Percentiles rank a stretch among this genome's conserved stretches.
Evolutionary conservation across 1,140 invertebrate species (phyloP).

Genomic region (Dryas iulia): DNA sequence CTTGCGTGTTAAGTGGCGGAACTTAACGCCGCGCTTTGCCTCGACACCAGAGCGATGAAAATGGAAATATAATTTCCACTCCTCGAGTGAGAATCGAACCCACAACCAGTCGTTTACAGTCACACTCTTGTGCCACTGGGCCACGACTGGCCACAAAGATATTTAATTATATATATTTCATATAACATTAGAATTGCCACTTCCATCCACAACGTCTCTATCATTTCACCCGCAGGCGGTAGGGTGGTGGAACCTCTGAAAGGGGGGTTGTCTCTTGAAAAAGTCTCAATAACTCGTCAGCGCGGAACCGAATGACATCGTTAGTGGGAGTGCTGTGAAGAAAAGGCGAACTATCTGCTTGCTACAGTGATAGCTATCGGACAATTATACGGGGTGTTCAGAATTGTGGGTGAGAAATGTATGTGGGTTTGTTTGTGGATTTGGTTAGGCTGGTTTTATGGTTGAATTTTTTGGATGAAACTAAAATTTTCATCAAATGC

Average conservation of each 20-base stretch:
- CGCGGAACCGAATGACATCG: conserved; percentile 76
- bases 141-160: no score
- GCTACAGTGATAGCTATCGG: conserved; percentile 56
- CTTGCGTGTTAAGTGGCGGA: no score
- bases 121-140: no score
- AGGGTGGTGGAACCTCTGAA: conserved; percentile 30
- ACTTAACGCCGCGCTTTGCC: no score
- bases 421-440: not conserved
- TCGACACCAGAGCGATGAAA: no score
- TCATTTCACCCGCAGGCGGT: conserved; percentile 34
- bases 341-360: conserved; percentile 77
- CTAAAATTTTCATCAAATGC: no score
- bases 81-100: no score
- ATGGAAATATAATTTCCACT: no score
- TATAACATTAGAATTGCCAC: not conserved
- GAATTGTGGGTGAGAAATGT: not conserved
- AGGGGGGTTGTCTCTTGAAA: conserved; percentile 71
- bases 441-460: no score
- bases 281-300: conserved; percentile 79
- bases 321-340: conserved; percentile 74
- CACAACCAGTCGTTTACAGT: no score
- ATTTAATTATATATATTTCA: not conserved
- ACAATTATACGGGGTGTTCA: conserved; percentile 50
- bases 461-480: no score
- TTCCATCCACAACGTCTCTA: not conserved